Conservation (phyloP, 2,797 vertebrate genomes). For the Odontamblyopus rebecca region DNA sequence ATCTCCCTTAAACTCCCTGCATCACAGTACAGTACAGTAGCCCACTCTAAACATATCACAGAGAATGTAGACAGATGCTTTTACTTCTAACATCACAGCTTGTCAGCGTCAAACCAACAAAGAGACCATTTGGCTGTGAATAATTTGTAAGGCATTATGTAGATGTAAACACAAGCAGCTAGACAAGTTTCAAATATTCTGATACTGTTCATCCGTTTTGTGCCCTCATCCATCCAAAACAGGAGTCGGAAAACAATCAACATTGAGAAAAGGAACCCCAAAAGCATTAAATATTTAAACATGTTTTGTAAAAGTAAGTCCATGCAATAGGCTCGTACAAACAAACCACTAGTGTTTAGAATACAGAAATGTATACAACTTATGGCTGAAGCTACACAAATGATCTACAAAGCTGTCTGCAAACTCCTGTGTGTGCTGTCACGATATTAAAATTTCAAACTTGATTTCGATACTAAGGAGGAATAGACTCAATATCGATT, state of each 20-base stretch:
- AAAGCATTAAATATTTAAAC: slow-evolving; percentile 5
- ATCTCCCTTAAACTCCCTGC: slow-evolving; percentile 15
- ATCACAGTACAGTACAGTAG: slow-evolving; percentile 25
- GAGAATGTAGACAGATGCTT: slow-evolving; percentile 23
- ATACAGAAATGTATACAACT: neutral
- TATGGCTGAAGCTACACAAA: neutral
- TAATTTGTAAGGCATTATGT: slow-evolving; percentile 37
- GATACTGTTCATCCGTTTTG: neutral
- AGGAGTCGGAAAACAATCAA: neutral
- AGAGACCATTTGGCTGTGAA: slow-evolving; percentile 47
- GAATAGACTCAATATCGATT: no score
- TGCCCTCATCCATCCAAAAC: neutral
- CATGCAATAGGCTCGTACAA: neutral
- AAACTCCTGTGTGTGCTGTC: neutral
- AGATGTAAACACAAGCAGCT: slow-evolving; percentile 37
- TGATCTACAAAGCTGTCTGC: neutral
- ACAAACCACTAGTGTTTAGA: neutral
- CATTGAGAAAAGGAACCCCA: neutral
- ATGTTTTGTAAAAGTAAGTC: neutral
- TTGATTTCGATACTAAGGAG: no score
- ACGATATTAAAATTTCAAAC: no score
- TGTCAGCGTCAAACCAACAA: slow-evolving; percentile 29
- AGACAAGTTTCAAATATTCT: slow-evolving; percentile 11
- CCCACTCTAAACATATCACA: slow-evolving; percentile 4
- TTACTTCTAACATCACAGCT: slow-evolving; percentile 23